Base-by-base conservation (phyloP, 2,797 vertebrate genomes). In the Brachymystax lenok region DNA sequence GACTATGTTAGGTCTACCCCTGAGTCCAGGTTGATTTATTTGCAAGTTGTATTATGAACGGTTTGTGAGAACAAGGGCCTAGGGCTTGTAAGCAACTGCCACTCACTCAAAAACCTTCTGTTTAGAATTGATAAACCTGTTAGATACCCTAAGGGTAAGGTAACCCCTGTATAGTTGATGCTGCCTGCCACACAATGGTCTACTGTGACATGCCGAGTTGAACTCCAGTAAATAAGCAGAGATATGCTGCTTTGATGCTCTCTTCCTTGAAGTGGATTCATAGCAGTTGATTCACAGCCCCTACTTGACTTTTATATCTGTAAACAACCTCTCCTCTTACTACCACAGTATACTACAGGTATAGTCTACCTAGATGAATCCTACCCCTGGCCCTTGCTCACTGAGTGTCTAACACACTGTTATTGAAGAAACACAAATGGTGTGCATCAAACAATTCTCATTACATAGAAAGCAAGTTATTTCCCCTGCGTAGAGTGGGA, bases 171-270 rank as follows among this genome's bases (percentile, higher is more conserved):
- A 46, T 46, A 46, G 40, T 46, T 46, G 40, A 12, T 46, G 40
- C 40, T 46, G 40, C 54, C 54, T 21, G 56, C n/a, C 56, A 59
- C 17, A 33, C 10, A 46, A 46, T 13, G 40, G 12, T 10, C 10
- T 46, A 46, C 40, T 12, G 40, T 46, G 40, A 21, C 56, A 59
- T 61, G 3, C 27, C 40, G 61, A 72, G 51, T 8, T 79, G 56
- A 30, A 54, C 66, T 74, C 35, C 68, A 77, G 76, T 59, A 79
- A 78, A 40, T 73, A 54, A 78, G 74, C 16, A 61, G 33, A 21
- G 21, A 28, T 24, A 24, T 77, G 75, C 27, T 63, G 21, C 79
- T 81, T 81, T 84, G 77, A 77, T 75, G 72, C 50, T 4, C 50
- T 61, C 50, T 19, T 46, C 40, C 40, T 46, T 12, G 40, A 46